Conservation (phyloP, 2,797 vertebrate genomes). For the Argentina silus region DNA sequence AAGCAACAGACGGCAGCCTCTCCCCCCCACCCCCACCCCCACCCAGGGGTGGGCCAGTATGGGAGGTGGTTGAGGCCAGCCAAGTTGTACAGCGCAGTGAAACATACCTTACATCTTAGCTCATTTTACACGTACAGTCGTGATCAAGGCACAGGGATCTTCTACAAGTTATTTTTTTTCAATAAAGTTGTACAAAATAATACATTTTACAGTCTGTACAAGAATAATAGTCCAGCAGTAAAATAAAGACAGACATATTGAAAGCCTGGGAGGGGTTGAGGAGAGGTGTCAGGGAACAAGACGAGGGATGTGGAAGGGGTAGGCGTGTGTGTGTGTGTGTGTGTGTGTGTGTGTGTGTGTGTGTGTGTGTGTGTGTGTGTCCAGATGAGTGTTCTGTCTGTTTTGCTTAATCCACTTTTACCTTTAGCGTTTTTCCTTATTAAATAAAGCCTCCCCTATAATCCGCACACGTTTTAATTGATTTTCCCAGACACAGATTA, state of each 20-base stretch:
- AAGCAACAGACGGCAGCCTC: conserved; percentile 86
- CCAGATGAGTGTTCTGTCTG: conserved; percentile 35
- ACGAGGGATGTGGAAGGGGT: conserved; percentile 10
- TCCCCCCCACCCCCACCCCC: conserved; percentile 50
- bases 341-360: conserved; percentile 10
- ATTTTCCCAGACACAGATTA: conserved; percentile 40
- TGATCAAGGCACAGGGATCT: conserved; percentile 89
- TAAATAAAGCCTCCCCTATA: conserved; percentile 76
- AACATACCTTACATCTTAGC: conserved; percentile 86
- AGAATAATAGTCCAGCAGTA: conserved; percentile 87
- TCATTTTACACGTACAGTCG: conserved; percentile 85
- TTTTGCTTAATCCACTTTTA: conserved; percentile 61
- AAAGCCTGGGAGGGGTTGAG: conserved; percentile 70
- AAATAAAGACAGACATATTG: conserved; percentile 75
- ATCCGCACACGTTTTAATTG: conserved; percentile 82
- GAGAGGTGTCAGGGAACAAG: conserved; percentile 41
- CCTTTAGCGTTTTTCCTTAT: conserved; percentile 35
- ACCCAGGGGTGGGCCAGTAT: conserved; percentile 50
- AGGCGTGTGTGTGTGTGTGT: not conserved
- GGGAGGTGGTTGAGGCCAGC: conserved; percentile 80
- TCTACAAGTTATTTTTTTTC: conserved; percentile 83
- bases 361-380: conserved; percentile 17
- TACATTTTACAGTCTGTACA: conserved; percentile 91
- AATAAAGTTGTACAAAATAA: conserved; percentile 92
- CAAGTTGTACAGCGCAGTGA: conserved; percentile 86